Percentiles rank a stretch among this genome's conserved stretches.
These are phyloP conservation scores for Pseudoatta argentina DNA, from an alignment of 1,140 invertebrate species.

Conservation along the genomic window DNA sequence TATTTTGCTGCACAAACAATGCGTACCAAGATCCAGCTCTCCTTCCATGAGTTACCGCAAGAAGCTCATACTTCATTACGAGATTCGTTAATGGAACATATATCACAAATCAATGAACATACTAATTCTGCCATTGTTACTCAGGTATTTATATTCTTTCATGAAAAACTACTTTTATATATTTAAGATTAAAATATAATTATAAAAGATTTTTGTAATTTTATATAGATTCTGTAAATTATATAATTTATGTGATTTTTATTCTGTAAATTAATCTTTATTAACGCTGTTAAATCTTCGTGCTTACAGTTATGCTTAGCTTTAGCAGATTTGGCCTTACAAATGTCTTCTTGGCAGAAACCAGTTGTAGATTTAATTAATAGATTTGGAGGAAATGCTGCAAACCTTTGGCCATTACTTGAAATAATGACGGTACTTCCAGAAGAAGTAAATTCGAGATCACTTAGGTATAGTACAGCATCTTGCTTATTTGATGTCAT, in stretches of 20 bases:
- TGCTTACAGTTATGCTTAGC: conserved; percentile 93
- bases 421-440: conserved; percentile 97
- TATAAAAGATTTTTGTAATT: conserved; percentile 5
- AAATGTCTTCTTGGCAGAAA: conserved; percentile 97
- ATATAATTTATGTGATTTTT: background rate
- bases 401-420: conserved; percentile 92
- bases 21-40: conserved; percentile 97
- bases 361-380: conserved; percentile 95
- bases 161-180: conserved; percentile 7
- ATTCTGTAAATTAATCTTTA: conserved; percentile 15
- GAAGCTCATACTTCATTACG: conserved; percentile 94
- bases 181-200: background rate
- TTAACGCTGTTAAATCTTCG: conserved; percentile 34
- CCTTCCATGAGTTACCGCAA: conserved; percentile 96
- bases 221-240: too few relatives aligned
- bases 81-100: conserved; percentile 96
- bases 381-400: conserved; percentile 88
- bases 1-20: conserved; percentile 99
- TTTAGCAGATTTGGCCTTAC: conserved; percentile 96
- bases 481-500: background rate
- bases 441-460: conserved; percentile 96
- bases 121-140: conserved; percentile 95
- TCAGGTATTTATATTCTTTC: conserved; percentile 88
- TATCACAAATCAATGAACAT: conserved; percentile 93
- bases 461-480: conserved; percentile 87